Percentiles rank a stretch among this genome's conserved stretches.
Evolutionary conservation across 2,797 vertebrate genomes (phyloP).

Genomic region (Eleutherodactylus coqui): DNA sequence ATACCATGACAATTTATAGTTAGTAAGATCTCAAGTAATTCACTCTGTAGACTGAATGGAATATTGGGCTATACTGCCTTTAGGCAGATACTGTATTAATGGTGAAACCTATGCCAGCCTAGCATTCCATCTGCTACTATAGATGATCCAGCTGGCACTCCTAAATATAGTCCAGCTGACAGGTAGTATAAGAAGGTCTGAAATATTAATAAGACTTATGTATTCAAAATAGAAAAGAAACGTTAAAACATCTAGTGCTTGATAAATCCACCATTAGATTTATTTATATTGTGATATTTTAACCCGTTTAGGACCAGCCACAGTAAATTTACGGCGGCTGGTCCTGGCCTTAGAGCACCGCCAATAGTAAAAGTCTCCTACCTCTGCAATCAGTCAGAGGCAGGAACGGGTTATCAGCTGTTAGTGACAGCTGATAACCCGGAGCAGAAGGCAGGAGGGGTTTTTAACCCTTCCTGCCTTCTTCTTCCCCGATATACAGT

Average conservation of each 20-base stretch:
- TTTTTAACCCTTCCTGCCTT: no score
- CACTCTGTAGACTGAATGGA: neutral
- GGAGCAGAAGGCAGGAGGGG: no score
- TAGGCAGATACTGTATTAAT: neutral
- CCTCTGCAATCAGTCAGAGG: no score
- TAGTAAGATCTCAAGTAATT: neutral
- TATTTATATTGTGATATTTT: neutral
- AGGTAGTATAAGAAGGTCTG: neutral
- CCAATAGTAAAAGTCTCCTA: no score
- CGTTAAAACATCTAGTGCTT: neutral
- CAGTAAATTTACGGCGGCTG: no score
- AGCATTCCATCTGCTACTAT: conserved; percentile 17
- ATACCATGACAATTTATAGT: neutral
- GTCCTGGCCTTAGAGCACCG: no score
- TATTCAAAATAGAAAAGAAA: neutral
- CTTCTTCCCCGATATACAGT: no score
- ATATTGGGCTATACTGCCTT: neutral
- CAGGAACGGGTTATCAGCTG: no score
- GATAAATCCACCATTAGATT: neutral
- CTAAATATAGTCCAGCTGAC: conserved; percentile 5
- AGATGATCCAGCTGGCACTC: neutral
- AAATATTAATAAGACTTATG: conserved; percentile 10
- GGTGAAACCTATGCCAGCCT: neutral
- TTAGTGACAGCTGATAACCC: no score
- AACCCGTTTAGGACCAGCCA: no score